phyloP scores from a whole-genome alignment of 2,797 vertebrate species.

The Notolabrus celidotus region DNA sequence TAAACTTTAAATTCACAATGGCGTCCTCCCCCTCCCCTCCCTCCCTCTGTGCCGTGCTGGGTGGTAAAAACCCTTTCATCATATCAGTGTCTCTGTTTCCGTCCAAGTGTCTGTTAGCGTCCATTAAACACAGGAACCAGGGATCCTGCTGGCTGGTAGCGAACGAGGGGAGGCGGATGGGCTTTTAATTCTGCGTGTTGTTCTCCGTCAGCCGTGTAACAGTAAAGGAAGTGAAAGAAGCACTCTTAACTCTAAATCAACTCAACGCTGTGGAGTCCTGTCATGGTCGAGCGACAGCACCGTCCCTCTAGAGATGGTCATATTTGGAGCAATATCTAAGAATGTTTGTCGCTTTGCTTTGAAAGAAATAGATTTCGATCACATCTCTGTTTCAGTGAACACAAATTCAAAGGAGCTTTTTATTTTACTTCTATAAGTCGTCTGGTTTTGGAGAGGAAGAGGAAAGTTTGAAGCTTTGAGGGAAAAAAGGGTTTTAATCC shows the following conservation, averaged over 20 bases:
- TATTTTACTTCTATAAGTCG: not conserved
- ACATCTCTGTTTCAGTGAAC: not conserved
- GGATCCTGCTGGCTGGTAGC: constrained; percentile 33
- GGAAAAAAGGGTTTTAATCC: not conserved
- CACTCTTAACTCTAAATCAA: constrained; percentile 32
- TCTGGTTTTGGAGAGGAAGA: not conserved
- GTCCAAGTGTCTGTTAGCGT: constrained; percentile 53
- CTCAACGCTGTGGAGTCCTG: constrained; percentile 12
- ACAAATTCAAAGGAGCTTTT: not conserved
- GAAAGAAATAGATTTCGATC: constrained; percentile 14
- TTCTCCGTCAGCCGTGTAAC: constrained; percentile 18
- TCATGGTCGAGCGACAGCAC: constrained; percentile 1
- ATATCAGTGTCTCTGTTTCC: constrained; percentile 50
- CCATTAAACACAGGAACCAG: constrained; percentile 44
- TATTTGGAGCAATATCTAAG: constrained; percentile 20
- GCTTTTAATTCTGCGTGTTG: constrained; percentile 13
- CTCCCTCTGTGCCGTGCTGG: not conserved
- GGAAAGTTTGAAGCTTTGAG: not conserved
- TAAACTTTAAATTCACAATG: constrained; percentile 59
- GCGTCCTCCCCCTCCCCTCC: constrained; percentile 10
- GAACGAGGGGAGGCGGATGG: constrained; percentile 1
- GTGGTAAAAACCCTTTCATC: constrained; percentile 49
- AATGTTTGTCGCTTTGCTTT: constrained; percentile 7
- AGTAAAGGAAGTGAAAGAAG: constrained; percentile 17
- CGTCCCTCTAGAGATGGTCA: not conserved